Base-by-base conservation (phyloP, 2,888 invertebrate species). In the Eupithecia exiguata region DNA sequence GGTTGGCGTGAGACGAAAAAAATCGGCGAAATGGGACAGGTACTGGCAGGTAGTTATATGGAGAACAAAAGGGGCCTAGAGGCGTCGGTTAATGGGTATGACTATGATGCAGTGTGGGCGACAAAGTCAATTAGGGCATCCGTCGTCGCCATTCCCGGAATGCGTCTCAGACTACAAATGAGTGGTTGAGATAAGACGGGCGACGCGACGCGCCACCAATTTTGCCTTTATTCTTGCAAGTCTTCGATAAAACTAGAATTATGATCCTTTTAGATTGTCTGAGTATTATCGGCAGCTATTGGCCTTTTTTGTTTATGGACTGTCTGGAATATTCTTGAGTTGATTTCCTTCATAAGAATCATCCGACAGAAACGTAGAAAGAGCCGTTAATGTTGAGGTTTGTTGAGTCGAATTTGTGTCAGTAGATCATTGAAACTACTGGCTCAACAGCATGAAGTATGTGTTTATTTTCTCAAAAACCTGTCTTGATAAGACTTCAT, bases 81-180 rank as follows among this genome's bases (percentile, higher is more conserved):
- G 89, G 86, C 91, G 91, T 88, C 88, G 86, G 88, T 88, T 92
- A 93, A 93, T 93, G 87, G 90, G 87, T 90, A 89, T 90, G 89
- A 92, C 88, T 90, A 89, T 90, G 89, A 92, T 91, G 87, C 88
- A 88, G 92, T 89, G 94, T 94, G 91, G 94, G 94, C 93, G 93
- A 91, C 90, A 86, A 90, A 91, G 92, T 93, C 94, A 94, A 94
- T 94, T 93, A 94, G 93, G 89, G 89, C 93, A 92, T 94, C 93
- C 93, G 92, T 89, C 92, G 92, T 87, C 92, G 86, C 90, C 90
- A 91, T 94, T 94, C 94, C 93, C 86, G 92, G 94, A 94, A 94
- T 92, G 92, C 88, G 92, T 89, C 87, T 62, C 30, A 66, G 65
- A 38, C 40, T 92, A 91, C 93, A 93, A 93, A 93, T 93, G 91